These are phyloP conservation scores for Polypedilum vanderplanki DNA, from an alignment of 1,140 invertebrate species.

Conservation along the genomic window DNA sequence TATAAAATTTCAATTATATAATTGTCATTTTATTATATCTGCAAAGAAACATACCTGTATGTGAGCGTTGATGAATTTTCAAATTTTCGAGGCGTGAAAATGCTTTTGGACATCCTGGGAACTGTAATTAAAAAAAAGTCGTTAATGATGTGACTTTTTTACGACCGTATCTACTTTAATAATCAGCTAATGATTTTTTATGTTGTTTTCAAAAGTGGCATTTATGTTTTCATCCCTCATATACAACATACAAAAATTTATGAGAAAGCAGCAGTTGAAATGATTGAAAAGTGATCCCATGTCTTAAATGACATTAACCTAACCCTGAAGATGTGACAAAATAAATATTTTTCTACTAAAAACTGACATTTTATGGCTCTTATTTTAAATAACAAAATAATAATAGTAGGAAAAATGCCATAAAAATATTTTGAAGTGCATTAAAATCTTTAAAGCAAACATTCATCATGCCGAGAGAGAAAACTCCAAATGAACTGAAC, in stretches of 20 bases:
- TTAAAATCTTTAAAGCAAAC: constrained; percentile 23
- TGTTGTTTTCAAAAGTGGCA: constrained; percentile 22
- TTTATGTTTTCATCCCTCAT: background rate
- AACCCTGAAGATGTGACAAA: background rate
- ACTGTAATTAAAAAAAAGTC: constrained; percentile 56
- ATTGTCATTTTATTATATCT: too few relatives aligned
- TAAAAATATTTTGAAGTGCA: constrained; percentile 28
- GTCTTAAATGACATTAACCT: background rate
- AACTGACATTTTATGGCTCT: constrained; percentile 14
- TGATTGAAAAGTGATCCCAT: background rate
- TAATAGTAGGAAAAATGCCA: background rate
- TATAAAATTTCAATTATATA: too few relatives aligned
- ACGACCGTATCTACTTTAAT: background rate
- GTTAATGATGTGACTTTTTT: background rate
- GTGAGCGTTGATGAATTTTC: constrained; percentile 92
- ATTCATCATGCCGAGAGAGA: background rate
- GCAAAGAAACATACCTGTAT: too few relatives aligned
- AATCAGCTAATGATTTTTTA: constrained; percentile 28
- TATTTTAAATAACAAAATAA: constrained; percentile 8
- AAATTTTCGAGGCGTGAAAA: constrained; percentile 93
- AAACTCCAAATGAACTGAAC: too few relatives aligned
- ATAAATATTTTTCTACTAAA: constrained; percentile 1
- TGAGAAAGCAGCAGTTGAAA: background rate
- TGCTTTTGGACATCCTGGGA: constrained; percentile 83
- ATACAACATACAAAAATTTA: background rate